phyloP scores from a whole-genome alignment of 2,888 invertebrate species.

The Parthenolecanium corni region DNA sequence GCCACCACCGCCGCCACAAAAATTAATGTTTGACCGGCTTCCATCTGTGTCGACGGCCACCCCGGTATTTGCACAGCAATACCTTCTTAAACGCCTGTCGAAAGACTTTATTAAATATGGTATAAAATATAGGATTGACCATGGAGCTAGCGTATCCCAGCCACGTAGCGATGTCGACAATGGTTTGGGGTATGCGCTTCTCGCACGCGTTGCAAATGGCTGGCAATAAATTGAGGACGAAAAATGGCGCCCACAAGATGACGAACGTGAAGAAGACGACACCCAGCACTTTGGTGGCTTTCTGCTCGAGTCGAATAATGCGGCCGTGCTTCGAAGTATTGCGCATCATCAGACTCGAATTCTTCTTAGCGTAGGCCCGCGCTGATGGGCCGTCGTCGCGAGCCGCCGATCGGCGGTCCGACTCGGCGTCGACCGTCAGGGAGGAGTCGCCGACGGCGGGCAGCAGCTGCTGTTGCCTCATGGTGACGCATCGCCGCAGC shows the following conservation, averaged over 20 bases:
- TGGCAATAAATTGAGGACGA: conserved; percentile 74
- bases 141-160: conserved; percentile 87
- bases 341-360: conserved; percentile 57
- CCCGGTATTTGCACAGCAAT: conserved; percentile 56
- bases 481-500: not conserved
- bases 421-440: conserved; percentile 28
- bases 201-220: conserved; percentile 73
- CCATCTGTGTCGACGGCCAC: conserved; percentile 29
- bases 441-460: conserved; percentile 32
- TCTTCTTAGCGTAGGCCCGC: conserved; percentile 40
- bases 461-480: conserved; percentile 38
- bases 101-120: conserved; percentile 89
- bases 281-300: conserved; percentile 89
- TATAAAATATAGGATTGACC: conserved; percentile 92
- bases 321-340: conserved; percentile 58
- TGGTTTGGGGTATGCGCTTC: conserved; percentile 59
- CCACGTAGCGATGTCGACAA: conserved; percentile 82
- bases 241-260: conserved; percentile 91
- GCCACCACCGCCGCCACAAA: too few relatives aligned
- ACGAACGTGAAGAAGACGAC: conserved; percentile 92
- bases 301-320: conserved; percentile 79
- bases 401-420: conserved; percentile 1
- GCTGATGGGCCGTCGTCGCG: conserved; percentile 1
- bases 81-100: conserved; percentile 82
- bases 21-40: conserved; percentile 22